A percentile compares a stretch with the other conserved stretches of the same genome.
phyloP scores from a whole-genome alignment of 2,888 invertebrate species.

The Lithosia quadra region DNA sequence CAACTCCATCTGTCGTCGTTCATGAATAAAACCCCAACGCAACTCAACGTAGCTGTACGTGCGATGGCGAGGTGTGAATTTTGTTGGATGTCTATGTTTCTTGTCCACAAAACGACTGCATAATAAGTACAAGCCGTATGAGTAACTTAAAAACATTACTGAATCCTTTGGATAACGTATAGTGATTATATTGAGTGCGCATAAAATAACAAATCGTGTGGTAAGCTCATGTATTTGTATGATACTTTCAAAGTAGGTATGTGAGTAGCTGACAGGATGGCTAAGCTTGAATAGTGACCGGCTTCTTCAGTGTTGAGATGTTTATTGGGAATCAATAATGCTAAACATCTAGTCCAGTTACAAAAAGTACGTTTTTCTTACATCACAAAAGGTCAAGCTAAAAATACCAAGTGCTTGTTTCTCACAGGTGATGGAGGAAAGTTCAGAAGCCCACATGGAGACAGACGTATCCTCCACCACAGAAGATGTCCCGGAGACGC shows the following conservation, averaged over 20 bases:
- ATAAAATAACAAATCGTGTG: conserved; percentile 60
- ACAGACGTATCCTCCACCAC: conserved; percentile 79
- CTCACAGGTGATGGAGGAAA: conserved; percentile 79
- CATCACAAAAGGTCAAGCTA: conserved; percentile 63
- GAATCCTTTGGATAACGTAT: conserved; percentile 34
- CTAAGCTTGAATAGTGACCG: conserved; percentile 78
- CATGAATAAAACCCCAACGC: conserved; percentile 42
- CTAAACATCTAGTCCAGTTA: conserved; percentile 42
- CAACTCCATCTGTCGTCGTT: conserved; percentile 54
- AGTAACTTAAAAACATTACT: conserved; percentile 33
- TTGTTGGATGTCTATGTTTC: conserved; percentile 66
- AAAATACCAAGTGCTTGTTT: conserved; percentile 66
- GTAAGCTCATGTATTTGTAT: conserved; percentile 78
- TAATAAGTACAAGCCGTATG: conserved; percentile 47
- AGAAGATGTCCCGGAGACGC: conserved; percentile 68
- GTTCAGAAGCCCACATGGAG: conserved; percentile 76
- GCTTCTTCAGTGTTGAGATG: conserved; percentile 66
- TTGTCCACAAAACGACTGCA: conserved; percentile 53
- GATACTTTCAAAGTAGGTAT: conserved; percentile 78
- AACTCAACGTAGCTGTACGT: conserved; percentile 53
- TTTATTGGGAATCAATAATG: conserved; percentile 58
- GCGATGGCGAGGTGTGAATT: conserved; percentile 77
- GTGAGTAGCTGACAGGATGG: conserved; percentile 66
- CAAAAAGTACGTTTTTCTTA: conserved; percentile 52
- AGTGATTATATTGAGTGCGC: conserved; percentile 33